A percentile compares a stretch with the other conserved stretches of the same genome.
phyloP scores from a whole-genome alignment of 1,140 invertebrate species.

The Pogonomyrmex barbatus region DNA sequence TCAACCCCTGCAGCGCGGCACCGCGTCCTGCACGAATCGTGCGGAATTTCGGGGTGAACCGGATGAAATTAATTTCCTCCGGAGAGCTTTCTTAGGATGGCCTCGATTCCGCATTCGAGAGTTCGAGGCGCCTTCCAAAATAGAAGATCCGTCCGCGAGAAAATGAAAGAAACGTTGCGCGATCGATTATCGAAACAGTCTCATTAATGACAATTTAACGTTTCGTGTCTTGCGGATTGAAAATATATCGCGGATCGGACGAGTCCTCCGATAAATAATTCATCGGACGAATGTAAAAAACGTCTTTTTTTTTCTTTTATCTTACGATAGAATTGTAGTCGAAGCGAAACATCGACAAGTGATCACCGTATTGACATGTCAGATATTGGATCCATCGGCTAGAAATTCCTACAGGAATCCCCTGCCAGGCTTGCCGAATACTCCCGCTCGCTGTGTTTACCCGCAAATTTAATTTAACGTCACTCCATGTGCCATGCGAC shows the following conservation, averaged over 20 bases:
- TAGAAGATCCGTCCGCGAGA: neutral
- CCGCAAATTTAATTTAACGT: slow-evolving; percentile 74
- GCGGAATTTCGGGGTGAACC: slow-evolving; percentile 37
- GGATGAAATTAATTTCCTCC: slow-evolving; percentile 71
- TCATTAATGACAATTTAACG: neutral
- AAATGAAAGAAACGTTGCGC: neutral
- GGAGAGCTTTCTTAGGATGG: neutral
- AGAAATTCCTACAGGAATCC: slow-evolving; percentile 60
- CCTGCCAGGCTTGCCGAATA: slow-evolving; percentile 27
- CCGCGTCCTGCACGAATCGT: slow-evolving; percentile 24
- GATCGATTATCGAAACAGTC: neutral
- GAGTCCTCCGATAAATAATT: slow-evolving; percentile 1
- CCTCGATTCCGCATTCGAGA: slow-evolving; percentile 13
- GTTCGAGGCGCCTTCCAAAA: slow-evolving; percentile 23
- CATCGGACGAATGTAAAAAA: neutral
- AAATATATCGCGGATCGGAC: neutral
- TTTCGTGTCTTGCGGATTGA: neutral
- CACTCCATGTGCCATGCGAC: slow-evolving; percentile 68
- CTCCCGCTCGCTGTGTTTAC: slow-evolving; percentile 43
- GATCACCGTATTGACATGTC: slow-evolving; percentile 58
- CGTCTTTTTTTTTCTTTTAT: neutral
- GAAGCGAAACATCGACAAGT: slow-evolving; percentile 67
- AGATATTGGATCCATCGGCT: slow-evolving; percentile 66
- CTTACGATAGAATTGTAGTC: slow-evolving; percentile 26
- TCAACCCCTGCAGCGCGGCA: slow-evolving; percentile 64